Conservation (phyloP, 2,888 invertebrate species). For the Melikaiella ostensackeni region DNA sequence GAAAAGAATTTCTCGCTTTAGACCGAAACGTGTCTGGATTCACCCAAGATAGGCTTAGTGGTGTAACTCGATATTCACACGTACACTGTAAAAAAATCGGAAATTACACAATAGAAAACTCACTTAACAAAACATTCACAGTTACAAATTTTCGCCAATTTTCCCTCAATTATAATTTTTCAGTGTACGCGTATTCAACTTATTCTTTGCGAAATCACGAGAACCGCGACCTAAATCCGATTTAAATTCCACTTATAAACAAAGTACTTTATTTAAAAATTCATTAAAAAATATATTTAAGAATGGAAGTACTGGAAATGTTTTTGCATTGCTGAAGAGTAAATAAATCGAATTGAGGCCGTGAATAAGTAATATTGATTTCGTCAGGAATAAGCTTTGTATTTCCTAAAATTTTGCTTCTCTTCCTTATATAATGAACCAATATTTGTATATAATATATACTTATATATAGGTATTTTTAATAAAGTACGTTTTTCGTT, state of each 20-base stretch:
- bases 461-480: slow-evolving; percentile 61
- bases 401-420: slow-evolving; percentile 38
- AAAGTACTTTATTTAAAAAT: neutral
- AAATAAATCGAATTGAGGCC: neutral
- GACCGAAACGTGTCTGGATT: slow-evolving; percentile 18
- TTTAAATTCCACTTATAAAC: neutral
- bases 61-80: slow-evolving; percentile 5
- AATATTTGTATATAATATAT: slow-evolving; percentile 52
- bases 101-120: neutral
- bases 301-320: slow-evolving; percentile 9
- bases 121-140: neutral
- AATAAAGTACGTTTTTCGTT: slow-evolving; percentile 70
- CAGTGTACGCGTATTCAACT: neutral
- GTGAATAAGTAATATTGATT: neutral
- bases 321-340: neutral
- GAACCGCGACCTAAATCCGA: neutral
- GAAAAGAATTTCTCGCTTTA: slow-evolving; percentile 10
- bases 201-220: slow-evolving; percentile 10
- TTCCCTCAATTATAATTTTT: neutral
- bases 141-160: no score
- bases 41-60: slow-evolving; percentile 9
- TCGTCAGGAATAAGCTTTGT: slow-evolving; percentile 7
- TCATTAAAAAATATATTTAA: neutral
- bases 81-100: slow-evolving; percentile 5
- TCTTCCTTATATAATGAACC: slow-evolving; percentile 42